Evolutionary conservation across 2,113 vertebrate species (phyloP).

Genomic region (Micronycteris hirsuta): DNA sequence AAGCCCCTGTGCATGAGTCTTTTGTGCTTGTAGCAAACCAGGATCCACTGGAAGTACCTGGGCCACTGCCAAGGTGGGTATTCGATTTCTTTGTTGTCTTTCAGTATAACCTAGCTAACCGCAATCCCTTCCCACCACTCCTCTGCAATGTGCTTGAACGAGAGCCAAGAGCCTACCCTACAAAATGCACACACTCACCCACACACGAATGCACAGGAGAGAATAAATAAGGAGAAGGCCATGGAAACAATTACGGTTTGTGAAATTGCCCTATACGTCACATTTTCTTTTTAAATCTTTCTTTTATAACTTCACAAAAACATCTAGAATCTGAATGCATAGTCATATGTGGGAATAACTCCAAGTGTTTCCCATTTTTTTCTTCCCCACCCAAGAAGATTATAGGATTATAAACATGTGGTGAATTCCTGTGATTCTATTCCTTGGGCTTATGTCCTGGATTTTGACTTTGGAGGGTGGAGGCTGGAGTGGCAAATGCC

Average conservation of each 20-base stretch:
- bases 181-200: not conserved
- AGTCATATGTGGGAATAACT: not conserved
- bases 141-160: not conserved
- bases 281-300: constrained; percentile 10
- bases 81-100: constrained; percentile 33
- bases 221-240: not conserved
- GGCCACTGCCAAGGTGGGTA: not conserved
- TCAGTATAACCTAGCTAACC: constrained; percentile 30
- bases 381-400: not conserved
- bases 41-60: not conserved
- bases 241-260: not conserved
- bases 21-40: constrained; percentile 34
- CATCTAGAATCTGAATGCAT: not conserved
- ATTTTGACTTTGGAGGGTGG: not conserved
- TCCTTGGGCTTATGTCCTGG: not conserved
- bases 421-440: not conserved
- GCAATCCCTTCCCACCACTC: constrained; percentile 35
- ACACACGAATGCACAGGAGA: not conserved
- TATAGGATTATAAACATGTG: not conserved
- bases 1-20: not conserved
- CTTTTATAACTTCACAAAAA: constrained; percentile 11
- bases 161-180: constrained; percentile 20
- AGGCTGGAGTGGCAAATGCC: not conserved
- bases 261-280: not conserved
- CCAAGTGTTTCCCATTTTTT: not conserved